Evolutionary conservation across 2,113 vertebrate species (phyloP).

Genomic region (Myiagra hebetior): DNA sequence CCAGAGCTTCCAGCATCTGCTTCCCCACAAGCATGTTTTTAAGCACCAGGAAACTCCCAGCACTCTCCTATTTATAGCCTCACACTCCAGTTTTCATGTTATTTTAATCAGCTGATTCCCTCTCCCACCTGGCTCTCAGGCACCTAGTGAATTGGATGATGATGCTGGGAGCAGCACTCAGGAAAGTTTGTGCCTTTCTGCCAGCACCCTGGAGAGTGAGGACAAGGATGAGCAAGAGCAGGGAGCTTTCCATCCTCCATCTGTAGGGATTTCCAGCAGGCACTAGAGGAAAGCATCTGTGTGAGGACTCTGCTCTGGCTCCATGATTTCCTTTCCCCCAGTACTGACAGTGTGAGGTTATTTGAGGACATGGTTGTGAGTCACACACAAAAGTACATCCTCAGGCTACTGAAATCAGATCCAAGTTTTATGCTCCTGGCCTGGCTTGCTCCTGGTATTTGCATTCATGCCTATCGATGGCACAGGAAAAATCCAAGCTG

Average conservation of each 20-base stretch:
- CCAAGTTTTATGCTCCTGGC: neutral
- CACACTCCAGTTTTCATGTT: neutral
- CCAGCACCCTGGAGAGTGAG: neutral
- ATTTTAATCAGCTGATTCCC: neutral
- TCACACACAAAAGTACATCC: neutral
- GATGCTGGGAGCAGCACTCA: neutral
- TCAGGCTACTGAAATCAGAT: neutral
- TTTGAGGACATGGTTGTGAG: neutral
- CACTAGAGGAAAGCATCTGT: neutral
- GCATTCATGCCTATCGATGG: neutral
- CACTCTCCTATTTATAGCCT: neutral
- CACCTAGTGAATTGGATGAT: fast-evolving
- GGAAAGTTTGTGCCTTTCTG: neutral
- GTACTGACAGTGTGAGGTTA: neutral
- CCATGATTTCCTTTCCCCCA: neutral
- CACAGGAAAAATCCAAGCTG: neutral
- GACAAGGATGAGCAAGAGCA: neutral
- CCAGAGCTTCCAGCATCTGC: neutral
- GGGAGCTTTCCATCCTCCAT: neutral
- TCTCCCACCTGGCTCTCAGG: neutral
- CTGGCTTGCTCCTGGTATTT: neutral
- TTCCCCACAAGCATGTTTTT: neutral
- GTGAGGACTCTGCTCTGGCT: neutral
- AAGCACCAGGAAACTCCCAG: neutral
- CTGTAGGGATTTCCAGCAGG: neutral